These are phyloP conservation scores for Campylomormyrus tamandua DNA, from an alignment of 2,113 vertebrate genomes.

Conservation along the genomic window DNA sequence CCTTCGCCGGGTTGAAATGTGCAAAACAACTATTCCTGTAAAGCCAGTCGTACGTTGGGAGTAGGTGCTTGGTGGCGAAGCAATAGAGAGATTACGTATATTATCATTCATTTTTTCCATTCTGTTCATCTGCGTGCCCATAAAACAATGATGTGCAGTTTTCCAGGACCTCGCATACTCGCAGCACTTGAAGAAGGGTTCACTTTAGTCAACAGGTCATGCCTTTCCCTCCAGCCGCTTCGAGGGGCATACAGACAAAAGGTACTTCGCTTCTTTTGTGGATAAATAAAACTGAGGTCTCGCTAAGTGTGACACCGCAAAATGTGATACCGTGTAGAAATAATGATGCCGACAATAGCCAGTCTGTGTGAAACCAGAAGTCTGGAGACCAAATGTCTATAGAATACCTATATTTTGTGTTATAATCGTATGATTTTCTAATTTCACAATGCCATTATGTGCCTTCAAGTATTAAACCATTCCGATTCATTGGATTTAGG, in stretches of 20 bases:
- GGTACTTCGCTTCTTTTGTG: not conserved
- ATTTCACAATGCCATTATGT: not conserved
- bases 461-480: not conserved
- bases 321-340: not conserved
- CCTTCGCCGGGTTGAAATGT: not conserved
- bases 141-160: not conserved
- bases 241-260: not conserved
- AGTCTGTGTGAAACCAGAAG: not conserved
- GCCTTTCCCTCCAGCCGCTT: not conserved
- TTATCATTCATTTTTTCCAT: not conserved
- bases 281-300: not conserved
- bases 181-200: not conserved
- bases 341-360: not conserved
- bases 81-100: not conserved
- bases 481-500: not conserved
- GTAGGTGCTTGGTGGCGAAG: not conserved
- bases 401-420: not conserved
- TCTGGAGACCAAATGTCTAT: not conserved
- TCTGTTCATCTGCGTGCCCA: not conserved
- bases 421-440: not conserved
- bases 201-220: not conserved
- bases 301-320: not conserved
- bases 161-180: not conserved
- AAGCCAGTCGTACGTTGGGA: not conserved
- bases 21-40: not conserved